Evolutionary conservation across 1,140 invertebrate species (phyloP).

Genomic region (Tetramorium parvispinum): DNA sequence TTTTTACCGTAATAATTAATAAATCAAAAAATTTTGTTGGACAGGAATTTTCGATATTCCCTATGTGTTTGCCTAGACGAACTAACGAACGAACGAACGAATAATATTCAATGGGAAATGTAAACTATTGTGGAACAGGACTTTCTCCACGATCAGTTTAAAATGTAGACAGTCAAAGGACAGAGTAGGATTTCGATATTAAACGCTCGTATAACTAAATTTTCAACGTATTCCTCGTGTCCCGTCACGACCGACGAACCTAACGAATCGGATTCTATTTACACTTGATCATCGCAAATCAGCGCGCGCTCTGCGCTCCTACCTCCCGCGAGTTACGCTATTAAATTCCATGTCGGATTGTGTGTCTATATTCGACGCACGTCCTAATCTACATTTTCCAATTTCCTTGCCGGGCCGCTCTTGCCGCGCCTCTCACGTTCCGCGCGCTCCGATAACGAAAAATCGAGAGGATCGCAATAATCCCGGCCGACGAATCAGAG

Average conservation of each 20-base stretch:
- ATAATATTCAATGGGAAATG: not conserved
- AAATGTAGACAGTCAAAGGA: constrained; percentile 3
- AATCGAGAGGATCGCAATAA: constrained; percentile 71
- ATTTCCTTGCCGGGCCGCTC: constrained; percentile 63
- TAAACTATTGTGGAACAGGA: constrained; percentile 10
- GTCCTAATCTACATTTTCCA: constrained; percentile 75
- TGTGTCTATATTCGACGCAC: constrained; percentile 64
- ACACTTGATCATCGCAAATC: constrained; percentile 63
- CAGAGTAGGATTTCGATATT: constrained; percentile 45
- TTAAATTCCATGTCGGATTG: constrained; percentile 58
- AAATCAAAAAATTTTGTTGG: not conserved
- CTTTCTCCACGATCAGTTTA: constrained; percentile 20
- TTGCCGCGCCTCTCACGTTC: constrained; percentile 55
- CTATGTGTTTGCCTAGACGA: not conserved
- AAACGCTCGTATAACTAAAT: constrained; percentile 51
- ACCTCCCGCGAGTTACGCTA: constrained; percentile 59
- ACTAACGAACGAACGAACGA: not conserved
- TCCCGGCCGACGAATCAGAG: constrained; percentile 45
- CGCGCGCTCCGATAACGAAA: constrained; percentile 64
- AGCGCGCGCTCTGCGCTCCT: constrained; percentile 12
- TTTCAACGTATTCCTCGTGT: constrained; percentile 50
- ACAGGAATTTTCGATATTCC: not conserved
- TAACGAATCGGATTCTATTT: constrained; percentile 61
- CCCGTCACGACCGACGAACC: constrained; percentile 46
- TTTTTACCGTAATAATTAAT: constrained; percentile 5